A percentile compares a stretch with the other conserved stretches of the same genome.
Evolutionary conservation across 1,140 invertebrate genomes (phyloP).

Genomic region (Drosophila gunungcola): DNA sequence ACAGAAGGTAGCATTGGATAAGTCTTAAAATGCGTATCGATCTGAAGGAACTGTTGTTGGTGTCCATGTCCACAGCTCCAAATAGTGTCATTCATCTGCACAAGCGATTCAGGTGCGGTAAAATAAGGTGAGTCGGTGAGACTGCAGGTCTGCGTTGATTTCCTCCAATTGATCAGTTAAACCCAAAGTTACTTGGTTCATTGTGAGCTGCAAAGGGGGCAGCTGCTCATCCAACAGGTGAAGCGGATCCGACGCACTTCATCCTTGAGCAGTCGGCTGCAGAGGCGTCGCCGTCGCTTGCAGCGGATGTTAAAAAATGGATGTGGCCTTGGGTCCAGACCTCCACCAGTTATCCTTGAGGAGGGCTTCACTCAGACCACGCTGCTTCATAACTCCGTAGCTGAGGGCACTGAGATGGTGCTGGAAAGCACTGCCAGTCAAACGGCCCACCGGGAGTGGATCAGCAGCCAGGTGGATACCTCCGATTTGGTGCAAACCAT

Average conservation of each 20-base stretch:
- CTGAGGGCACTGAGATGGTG: not conserved
- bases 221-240: constrained; percentile 26
- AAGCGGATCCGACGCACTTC: not conserved
- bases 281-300: not conserved
- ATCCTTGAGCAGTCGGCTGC: not conserved
- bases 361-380: not conserved
- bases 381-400: not conserved
- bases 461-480: constrained; percentile 32
- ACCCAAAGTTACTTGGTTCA: constrained; percentile 34
- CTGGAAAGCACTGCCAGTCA: constrained; percentile 5
- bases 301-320: not conserved
- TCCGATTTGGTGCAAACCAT: constrained; percentile 10
- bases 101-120: constrained; percentile 24
- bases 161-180: not conserved
- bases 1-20: not conserved
- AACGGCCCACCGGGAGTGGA: not conserved
- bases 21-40: constrained; percentile 43
- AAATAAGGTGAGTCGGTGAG: constrained; percentile 27
- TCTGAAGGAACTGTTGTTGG: constrained; percentile 39
- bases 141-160: too few species aligned
- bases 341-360: not conserved
- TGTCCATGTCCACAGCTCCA: constrained; percentile 15
- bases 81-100: not conserved
- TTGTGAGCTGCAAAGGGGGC: constrained; percentile 26
- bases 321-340: not conserved